Base-by-base conservation (phyloP, 2,797 vertebrate species). In the Cryptoprocta ferox region DNA sequence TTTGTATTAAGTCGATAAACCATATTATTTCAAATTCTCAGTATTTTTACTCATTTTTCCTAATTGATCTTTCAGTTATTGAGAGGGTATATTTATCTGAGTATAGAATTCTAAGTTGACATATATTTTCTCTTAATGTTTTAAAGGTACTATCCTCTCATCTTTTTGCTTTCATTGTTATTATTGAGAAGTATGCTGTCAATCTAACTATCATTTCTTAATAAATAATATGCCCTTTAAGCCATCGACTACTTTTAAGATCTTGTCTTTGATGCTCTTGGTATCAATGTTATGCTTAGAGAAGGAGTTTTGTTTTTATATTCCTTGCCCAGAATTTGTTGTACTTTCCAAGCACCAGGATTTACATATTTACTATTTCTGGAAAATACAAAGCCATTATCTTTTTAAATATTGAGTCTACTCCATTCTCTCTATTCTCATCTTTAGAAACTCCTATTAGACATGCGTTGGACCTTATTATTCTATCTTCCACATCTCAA, bases 281-380 rank as follows among this genome's bases (percentile, higher is more conserved):
- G 26, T 86, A 56, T 82, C 56, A 56, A 5, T 66, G 39, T 82
- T 81, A 86, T 61, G 24, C 85, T 70, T 75, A 79, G 83, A 37
- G 21, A 92, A 78, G 76, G 19, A 37, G 4, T 82, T 95, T 94
- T 19, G 9, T 48, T 48, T 80, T 76, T 76, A 5, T 85, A 80
- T 53, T 78, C 70, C 59, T 59, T 80, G 37, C 26, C 42, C 4
- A 80, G 61, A 10, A 75, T 86, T 66, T 80, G 66, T n/a, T 76
- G 15, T 92, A 19, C 45, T 81, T 79, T 70, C 15, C 94, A n/a
- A 86, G 84, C 85, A 71, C 63, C 16, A 48, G 48, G 10, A 75
- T 42, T 70, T 73, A 39, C 7, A 37, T 81, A 66, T 70, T 82
- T 97, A 56, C 84, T 92, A 45, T 81, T 92, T 96, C 24, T 12